These are phyloP conservation scores for Tauraco hartlaubi DNA, from an alignment of 2,797 vertebrate species.

Conservation along the genomic window DNA sequence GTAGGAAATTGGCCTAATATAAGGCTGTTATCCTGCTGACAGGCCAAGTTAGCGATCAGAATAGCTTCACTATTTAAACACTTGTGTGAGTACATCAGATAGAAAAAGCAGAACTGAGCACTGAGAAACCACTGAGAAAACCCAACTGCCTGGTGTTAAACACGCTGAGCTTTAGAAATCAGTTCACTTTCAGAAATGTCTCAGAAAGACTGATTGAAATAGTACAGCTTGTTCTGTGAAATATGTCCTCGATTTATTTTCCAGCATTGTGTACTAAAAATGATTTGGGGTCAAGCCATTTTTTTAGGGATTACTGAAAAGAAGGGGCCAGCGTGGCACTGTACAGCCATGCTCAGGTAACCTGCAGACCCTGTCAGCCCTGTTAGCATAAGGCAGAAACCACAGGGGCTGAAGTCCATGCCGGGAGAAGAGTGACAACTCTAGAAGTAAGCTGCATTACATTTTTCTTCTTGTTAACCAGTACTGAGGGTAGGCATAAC, in stretches of 20 bases:
- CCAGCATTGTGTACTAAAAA: background rate
- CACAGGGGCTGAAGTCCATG: background rate
- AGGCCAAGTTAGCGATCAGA: background rate
- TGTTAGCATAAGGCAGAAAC: background rate
- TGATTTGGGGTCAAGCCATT: background rate
- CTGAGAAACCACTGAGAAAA: conserved; percentile 9
- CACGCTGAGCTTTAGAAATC: conserved; percentile 21
- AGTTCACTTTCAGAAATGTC: conserved; percentile 4
- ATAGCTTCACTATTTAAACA: background rate
- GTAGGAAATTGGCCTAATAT: background rate
- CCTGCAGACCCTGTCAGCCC: background rate
- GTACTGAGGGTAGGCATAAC: background rate
- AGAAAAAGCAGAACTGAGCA: background rate
- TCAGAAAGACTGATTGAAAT: background rate
- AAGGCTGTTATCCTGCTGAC: background rate
- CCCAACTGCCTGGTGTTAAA: background rate
- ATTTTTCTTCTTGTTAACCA: background rate
- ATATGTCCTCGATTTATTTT: background rate
- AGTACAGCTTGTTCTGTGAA: background rate
- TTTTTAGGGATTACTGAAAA: background rate
- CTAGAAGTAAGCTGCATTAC: background rate
- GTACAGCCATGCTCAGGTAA: background rate
- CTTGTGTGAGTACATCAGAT: background rate
- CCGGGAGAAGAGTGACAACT: background rate
- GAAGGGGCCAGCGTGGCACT: background rate